Conservation (phyloP, 2,888 invertebrate species). For the Argynnis bischoffii region DNA sequence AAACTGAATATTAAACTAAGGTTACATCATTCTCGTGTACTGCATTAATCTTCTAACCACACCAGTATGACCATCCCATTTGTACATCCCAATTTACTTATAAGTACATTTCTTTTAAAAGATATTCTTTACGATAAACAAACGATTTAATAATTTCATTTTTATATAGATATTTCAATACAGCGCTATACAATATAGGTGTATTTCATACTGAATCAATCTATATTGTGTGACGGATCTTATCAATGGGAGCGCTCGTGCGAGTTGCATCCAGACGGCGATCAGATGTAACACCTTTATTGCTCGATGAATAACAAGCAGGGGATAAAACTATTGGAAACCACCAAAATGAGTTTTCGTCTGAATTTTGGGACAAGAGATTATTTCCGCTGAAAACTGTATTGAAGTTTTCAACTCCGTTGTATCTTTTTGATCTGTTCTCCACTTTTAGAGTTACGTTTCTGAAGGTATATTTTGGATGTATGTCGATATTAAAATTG, state of each 20-base stretch:
- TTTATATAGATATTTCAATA: background rate
- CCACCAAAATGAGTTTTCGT: background rate
- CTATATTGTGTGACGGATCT: background rate
- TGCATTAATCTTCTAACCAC: too few relatives aligned
- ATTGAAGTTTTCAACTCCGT: slow-evolving; percentile 1
- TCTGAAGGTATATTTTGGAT: too few relatives aligned
- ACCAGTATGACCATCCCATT: too few relatives aligned
- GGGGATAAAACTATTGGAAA: background rate
- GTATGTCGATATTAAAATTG: too few relatives aligned
- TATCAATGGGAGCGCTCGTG: slow-evolving; percentile 8
- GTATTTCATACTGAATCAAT: background rate
- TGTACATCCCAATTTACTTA: too few relatives aligned
- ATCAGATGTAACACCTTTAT: background rate
- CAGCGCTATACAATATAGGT: background rate
- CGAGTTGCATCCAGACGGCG: background rate
- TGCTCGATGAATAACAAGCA: slow-evolving; percentile 12
- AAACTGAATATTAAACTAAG: too few relatives aligned
- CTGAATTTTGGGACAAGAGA: background rate
- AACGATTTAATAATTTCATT: too few relatives aligned
- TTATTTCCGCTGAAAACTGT: background rate
- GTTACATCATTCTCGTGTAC: too few relatives aligned
- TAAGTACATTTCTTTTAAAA: too few relatives aligned
- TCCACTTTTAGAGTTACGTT: too few relatives aligned
- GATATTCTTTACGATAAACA: too few relatives aligned
- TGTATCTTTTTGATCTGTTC: background rate